phyloP scores from a whole-genome alignment of 2,113 vertebrate species.

The Microtus pennsylvanicus region DNA sequence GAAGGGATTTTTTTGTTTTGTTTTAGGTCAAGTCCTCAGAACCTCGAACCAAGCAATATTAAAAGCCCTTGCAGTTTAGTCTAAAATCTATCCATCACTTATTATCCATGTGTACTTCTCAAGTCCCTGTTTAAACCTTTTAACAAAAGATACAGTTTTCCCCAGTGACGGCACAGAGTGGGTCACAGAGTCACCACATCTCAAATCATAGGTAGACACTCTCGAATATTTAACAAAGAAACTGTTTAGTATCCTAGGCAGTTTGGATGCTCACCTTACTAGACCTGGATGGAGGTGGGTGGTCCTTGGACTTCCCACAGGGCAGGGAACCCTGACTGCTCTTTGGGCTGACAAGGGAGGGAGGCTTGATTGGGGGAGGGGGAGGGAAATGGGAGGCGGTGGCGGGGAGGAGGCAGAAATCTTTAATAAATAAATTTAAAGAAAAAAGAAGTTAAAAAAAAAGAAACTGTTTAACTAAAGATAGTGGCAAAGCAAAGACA shows the following conservation, averaged over 20 bases:
- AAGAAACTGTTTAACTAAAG: background rate
- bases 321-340: no score
- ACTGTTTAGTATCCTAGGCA: background rate
- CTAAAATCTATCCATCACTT: constrained; percentile 2
- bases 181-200: no score
- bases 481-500: background rate
- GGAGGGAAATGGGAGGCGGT: no score
- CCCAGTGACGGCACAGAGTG: background rate
- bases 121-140: background rate
- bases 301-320: no score
- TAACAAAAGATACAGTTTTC: background rate
- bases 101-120: background rate
- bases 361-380: no score
- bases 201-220: background rate
- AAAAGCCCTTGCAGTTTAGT: background rate
- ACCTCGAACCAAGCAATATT: background rate
- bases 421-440: no score
- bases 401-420: no score
- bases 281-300: no score
- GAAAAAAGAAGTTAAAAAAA: no score
- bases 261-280: no score
- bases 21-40: background rate
- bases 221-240: background rate
- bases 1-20: background rate
- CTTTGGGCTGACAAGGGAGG: no score